A percentile compares a stretch with the other conserved stretches of the same genome.
Evolutionary conservation across 2,113 vertebrate genomes (phyloP).

Genomic region (Thymallus thymallus): DNA sequence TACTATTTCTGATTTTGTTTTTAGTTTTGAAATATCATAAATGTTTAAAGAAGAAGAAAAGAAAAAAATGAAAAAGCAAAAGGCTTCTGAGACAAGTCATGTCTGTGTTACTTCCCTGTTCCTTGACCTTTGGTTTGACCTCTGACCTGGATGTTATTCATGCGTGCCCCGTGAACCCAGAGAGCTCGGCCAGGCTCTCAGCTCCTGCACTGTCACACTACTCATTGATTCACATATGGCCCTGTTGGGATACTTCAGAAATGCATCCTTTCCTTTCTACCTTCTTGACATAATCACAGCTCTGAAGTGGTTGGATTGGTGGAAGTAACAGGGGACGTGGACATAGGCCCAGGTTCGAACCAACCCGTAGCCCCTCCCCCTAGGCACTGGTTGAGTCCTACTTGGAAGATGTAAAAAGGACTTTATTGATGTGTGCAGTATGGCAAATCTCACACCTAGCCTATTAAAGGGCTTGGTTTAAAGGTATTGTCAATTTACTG

Average conservation of each 20-base stretch:
- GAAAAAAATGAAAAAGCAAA: constrained; percentile 17
- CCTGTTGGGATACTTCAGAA: constrained; percentile 13
- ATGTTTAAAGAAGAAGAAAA: constrained; percentile 47
- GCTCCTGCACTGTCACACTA: constrained; percentile 1
- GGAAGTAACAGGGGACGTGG: no score
- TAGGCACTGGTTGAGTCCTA: no score
- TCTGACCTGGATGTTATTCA: constrained; percentile 21
- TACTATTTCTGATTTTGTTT: constrained; percentile 47
- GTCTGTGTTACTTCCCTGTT: constrained; percentile 47
- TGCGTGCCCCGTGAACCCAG: constrained; percentile 18
- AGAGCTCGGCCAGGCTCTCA: constrained; percentile 23
- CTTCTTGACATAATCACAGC: not conserved
- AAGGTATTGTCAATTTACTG: no score
- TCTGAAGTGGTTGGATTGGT: no score
- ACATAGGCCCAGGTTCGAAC: no score
- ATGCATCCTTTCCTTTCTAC: not conserved
- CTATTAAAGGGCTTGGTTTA: no score
- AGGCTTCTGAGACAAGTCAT: constrained; percentile 36
- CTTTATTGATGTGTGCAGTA: no score
- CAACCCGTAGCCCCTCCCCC: no score
- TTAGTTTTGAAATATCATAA: constrained; percentile 61
- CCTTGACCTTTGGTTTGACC: constrained; percentile 17
- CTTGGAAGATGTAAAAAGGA: not conserved
- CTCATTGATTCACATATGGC: constrained; percentile 19
- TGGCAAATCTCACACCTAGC: no score